Evolutionary conservation across 2,888 invertebrate species (phyloP).

Genomic region (Drepanosiphum platanoidis): DNA sequence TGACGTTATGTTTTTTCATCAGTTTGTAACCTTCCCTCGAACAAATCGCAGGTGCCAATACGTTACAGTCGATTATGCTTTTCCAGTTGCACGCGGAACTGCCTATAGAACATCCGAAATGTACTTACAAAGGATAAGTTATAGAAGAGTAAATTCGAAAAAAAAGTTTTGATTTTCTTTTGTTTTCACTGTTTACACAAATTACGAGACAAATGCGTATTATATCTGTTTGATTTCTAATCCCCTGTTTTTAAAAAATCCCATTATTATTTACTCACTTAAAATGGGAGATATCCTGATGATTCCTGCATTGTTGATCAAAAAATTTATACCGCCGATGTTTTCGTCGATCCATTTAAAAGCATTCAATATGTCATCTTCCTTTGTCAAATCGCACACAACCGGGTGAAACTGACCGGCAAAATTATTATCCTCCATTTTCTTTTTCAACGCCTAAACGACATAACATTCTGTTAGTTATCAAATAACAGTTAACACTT

Average conservation of each 20-base stretch:
- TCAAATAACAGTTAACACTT: too few relatives aligned
- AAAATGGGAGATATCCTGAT: constrained; percentile 17
- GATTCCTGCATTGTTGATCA: constrained; percentile 52
- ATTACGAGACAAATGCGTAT: too few relatives aligned
- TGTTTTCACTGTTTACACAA: too few relatives aligned
- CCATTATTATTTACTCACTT: too few relatives aligned
- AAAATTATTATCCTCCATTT: constrained; percentile 31
- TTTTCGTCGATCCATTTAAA: constrained; percentile 56
- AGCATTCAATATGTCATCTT: constrained; percentile 28
- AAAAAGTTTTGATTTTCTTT: too few relatives aligned
- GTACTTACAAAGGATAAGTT: too few relatives aligned
- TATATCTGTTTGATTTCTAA: too few relatives aligned
- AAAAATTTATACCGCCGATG: constrained; percentile 45
- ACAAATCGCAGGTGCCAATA: constrained; percentile 40
- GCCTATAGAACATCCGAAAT: constrained; percentile 6
- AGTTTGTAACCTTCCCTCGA: constrained; percentile 41
- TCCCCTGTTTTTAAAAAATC: too few relatives aligned
- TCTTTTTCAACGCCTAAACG: constrained; percentile 32
- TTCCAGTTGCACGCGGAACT: neutral
- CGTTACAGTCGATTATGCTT: constrained; percentile 37
- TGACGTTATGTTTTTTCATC: constrained; percentile 46
- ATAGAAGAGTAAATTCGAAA: too few relatives aligned
- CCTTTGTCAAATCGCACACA: constrained; percentile 14
- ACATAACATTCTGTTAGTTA: too few relatives aligned
- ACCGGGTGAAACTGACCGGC: constrained; percentile 13